Conservation (phyloP, 2,113 vertebrate genomes). For the Prionailurus viverrinus region DNA sequence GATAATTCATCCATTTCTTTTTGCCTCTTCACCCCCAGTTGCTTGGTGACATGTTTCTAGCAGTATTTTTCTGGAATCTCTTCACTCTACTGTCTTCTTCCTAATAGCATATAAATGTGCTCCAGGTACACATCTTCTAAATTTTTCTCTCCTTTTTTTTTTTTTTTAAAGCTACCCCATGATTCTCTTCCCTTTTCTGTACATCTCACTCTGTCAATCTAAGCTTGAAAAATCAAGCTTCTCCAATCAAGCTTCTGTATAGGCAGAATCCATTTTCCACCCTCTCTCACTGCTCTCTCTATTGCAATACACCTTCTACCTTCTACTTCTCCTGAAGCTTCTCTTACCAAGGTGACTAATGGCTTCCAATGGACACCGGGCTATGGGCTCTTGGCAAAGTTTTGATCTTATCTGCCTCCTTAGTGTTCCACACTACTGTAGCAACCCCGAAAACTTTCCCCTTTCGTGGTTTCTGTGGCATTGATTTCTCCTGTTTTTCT, state of each 20-base stretch:
- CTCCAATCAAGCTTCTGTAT: neutral
- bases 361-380: neutral
- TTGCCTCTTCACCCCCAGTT: neutral
- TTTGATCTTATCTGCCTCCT: neutral
- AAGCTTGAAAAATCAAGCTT: neutral
- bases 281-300: neutral
- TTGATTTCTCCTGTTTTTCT: neutral
- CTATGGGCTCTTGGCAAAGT: neutral
- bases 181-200: neutral
- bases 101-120: neutral
- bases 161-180: neutral
- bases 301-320: neutral
- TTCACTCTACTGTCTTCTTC: neutral
- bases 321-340: neutral
- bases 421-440: neutral
- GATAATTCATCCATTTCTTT: neutral
- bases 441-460: neutral
- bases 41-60: neutral
- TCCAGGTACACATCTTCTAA: neutral
- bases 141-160: neutral
- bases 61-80: neutral
- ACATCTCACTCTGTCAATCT: neutral
- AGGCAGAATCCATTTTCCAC: neutral
- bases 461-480: neutral
- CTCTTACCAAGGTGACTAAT: neutral